Evolutionary conservation across 2,113 vertebrate species (phyloP), one percentile per base, ranked within the genome.

Genomic region (Nyctibius bracteatus): DNA sequence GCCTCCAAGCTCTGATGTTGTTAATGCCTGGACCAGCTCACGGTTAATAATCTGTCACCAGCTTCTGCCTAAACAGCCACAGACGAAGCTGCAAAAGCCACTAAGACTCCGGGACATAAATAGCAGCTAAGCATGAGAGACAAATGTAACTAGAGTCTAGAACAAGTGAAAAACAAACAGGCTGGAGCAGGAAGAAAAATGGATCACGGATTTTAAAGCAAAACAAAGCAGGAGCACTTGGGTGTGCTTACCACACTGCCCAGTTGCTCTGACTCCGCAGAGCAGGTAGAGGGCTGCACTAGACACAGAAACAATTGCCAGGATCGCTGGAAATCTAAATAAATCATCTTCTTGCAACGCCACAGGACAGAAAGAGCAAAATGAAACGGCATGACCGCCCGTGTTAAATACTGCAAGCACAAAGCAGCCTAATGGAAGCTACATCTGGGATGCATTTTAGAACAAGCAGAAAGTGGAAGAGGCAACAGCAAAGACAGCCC

Each of bases 161-260:
- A 68, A 92, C 85, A 86, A 67, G 71, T 81, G 83, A 30, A 90
- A 88, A 94, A 79, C 87, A 96, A 92, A 89, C 65, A 72, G 67
- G 77, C 85, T 81, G 72, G 77, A 93, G 49, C 1, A 1, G 74
- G 77, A 82, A 84, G 80, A 52, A 47, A 89, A 94, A 88, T 2
- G 39, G 81, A 81, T 73, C 27, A 8, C 0, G 37, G 81, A 55
- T 90, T 92, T 86, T 37, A 85, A 80, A 82, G 74, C 52, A 75
- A 79, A 91, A 75, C 5, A 63, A 91, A 35, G 83, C 75, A 78
- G 77, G n/a, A 91, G 39, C 23, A 30, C 59, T 70, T 3, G 35
- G 52, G 47, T 33, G 55, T 57, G 80, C 62, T 71, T 14, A 16
- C 30, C 74, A 41, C 72, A 3, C 37, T 74, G 90, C 52, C 84